Evolutionary conservation across 2,113 vertebrate genomes (phyloP).

Genomic region (Camarhynchus parvulus): DNA sequence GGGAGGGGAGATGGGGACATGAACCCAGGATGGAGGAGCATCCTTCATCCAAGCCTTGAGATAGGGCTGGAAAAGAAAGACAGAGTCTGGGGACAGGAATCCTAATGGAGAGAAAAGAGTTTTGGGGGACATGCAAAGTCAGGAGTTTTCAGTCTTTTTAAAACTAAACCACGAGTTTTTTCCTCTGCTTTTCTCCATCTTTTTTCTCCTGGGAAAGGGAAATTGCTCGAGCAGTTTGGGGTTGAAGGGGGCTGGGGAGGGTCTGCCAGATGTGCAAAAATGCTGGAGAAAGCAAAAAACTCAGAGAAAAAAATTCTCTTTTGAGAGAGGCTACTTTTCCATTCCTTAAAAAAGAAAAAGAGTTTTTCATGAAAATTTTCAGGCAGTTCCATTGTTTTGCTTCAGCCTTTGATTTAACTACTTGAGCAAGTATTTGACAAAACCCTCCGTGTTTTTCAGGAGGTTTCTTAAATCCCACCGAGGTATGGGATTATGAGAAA

Average conservation of each 20-base stretch:
- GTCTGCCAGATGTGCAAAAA: constrained; percentile 15
- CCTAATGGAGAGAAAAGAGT: background rate
- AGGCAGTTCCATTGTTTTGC: constrained; percentile 42
- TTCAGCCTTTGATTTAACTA: constrained; percentile 47
- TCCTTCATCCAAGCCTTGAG: background rate
- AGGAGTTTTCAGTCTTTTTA: background rate
- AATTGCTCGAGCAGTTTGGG: background rate
- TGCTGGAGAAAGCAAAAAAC: background rate
- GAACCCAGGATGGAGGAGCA: rapidly evolving
- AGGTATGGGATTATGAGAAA: constrained; percentile 64
- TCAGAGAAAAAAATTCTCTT: background rate
- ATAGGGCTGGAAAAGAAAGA: background rate
- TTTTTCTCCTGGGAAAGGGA: constrained; percentile 2
- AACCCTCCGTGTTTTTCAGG: constrained; percentile 62
- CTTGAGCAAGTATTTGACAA: constrained; percentile 43
- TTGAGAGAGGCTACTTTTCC: background rate
- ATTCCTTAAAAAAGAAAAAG: background rate
- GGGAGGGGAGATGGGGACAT: background rate
- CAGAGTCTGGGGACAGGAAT: background rate
- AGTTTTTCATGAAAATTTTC: constrained; percentile 30
- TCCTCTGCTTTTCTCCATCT: background rate
- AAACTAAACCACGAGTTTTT: background rate
- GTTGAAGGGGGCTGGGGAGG: background rate
- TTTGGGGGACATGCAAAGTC: background rate
- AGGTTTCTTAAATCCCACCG: constrained; percentile 54